Evolutionary conservation across 2,888 invertebrate species (phyloP), one percentile per base, ranked within the genome.

Genomic region (Timema podura): DNA sequence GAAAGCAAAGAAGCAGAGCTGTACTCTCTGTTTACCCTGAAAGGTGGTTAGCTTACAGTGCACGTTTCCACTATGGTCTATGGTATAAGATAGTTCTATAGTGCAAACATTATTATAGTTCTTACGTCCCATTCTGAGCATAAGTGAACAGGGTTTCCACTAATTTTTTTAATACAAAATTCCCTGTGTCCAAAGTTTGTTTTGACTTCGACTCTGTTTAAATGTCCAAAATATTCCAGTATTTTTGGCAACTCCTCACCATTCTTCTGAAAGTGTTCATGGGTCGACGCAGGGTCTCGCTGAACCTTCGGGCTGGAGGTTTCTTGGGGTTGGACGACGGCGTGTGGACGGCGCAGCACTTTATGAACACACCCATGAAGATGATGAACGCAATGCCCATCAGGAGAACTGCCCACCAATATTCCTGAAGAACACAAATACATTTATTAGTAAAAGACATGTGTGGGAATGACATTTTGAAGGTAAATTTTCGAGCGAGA

Each of bases 261-360:
- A 96, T 95, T 83, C 95, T 86, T 75, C 95, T 85, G 71, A 96
- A 82, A 64, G 96, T 96, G 81, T 93, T 93, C 89, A 96, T 95
- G 48, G 96, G 96, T 75, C 93, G 88, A 57, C 95, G 86, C 46
- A 96, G 83, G 6, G 96, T 96, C 79, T 98, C 96, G 74, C 95
- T 93, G 76, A 99, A 87, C 75, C 96, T 90, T 75, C 96, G 88
- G 10, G 98, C 97, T 0, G 98, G 96, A 69, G 96, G 91, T 77
- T 96, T 93, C 82, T 97, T 97, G 7, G 99, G 99, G 86, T 99
- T 99, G 74, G 95, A 96, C 71, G 96, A 96, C 46, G 99, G 99
- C 69, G 99, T 99, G 83, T 99, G 98, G 68, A 99, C 99, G 48
- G 99, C 99, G 82, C 98, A 99, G 82, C 98, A 97, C 82, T 99